Evolutionary conservation across 2,888 invertebrate genomes (phyloP).

Genomic region (Andrena chrysosceles): DNA sequence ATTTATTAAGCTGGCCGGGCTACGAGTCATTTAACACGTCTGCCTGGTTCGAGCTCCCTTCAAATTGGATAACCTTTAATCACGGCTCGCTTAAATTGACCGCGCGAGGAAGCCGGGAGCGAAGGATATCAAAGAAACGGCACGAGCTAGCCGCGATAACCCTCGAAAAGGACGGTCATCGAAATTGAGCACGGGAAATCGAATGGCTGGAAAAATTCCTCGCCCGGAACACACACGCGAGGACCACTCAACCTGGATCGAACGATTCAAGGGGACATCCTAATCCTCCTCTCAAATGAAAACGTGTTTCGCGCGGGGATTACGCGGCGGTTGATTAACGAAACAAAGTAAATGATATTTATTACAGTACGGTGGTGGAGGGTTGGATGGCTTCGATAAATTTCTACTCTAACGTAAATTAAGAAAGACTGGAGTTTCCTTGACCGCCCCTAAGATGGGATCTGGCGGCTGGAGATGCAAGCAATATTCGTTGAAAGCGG

Average conservation of each 20-base stretch:
- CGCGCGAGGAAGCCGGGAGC: constrained; percentile 7
- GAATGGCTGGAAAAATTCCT: constrained; percentile 47
- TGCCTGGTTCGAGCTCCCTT: background rate
- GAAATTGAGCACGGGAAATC: constrained; percentile 41
- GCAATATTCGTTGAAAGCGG: constrained; percentile 2
- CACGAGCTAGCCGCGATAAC: background rate
- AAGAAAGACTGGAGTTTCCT: no score
- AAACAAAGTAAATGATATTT: no score
- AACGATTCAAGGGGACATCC: constrained; percentile 28
- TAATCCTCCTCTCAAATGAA: background rate
- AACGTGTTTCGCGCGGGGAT: background rate
- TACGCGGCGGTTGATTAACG: no score
- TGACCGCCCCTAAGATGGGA: no score
- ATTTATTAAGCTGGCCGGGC: constrained; percentile 4
- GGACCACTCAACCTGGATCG: constrained; percentile 17
- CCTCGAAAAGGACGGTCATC: constrained; percentile 11
- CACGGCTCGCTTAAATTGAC: constrained; percentile 38
- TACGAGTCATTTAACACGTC: constrained; percentile 14
- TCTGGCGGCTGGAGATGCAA: no score
- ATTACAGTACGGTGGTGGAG: no score
- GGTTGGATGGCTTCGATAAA: no score
- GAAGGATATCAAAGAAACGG: constrained; percentile 36
- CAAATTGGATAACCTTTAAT: constrained; percentile 42
- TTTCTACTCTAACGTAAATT: no score
- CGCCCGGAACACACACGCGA: constrained; percentile 20